Evolutionary conservation across 2,113 vertebrate genomes (phyloP).

Genomic region (Spizaetus ornatus): DNA sequence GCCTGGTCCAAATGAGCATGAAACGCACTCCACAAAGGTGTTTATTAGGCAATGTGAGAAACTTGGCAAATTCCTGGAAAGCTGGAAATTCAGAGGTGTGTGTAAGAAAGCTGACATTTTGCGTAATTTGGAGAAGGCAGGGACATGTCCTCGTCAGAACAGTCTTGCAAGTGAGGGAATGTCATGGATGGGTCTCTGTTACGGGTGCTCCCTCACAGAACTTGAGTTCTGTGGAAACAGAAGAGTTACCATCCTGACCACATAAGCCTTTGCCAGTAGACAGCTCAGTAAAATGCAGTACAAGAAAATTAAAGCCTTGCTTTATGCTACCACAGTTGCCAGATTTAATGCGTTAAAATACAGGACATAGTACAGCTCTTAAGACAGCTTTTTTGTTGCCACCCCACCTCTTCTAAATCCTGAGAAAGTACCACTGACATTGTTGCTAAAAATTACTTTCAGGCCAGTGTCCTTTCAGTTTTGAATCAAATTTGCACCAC

Average conservation of each 20-base stretch:
- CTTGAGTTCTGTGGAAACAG: neutral
- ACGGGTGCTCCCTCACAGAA: neutral
- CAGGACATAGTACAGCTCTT: neutral
- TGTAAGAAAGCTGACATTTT: neutral
- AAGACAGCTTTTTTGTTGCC: neutral
- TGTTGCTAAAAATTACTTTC: neutral
- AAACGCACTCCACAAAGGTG: neutral
- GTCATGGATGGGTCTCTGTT: neutral
- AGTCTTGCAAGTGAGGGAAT: neutral
- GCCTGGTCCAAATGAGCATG: neutral
- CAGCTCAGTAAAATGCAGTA: neutral
- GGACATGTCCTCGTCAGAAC: neutral
- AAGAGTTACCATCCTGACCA: neutral
- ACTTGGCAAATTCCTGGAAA: conserved; percentile 25
- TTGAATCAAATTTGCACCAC: neutral
- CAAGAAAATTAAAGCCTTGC: neutral
- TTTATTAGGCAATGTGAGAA: neutral
- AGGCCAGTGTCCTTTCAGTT: neutral
- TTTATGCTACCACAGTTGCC: neutral
- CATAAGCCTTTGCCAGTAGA: neutral
- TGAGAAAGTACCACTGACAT: neutral
- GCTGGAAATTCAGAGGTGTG: neutral
- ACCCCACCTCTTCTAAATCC: neutral
- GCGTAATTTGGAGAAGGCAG: neutral
- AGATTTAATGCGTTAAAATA: neutral